A percentile compares a stretch with the other conserved stretches of the same genome.
Evolutionary conservation across 2,113 vertebrate genomes (phyloP).

Genomic region (Siniperca chuatsi): DNA sequence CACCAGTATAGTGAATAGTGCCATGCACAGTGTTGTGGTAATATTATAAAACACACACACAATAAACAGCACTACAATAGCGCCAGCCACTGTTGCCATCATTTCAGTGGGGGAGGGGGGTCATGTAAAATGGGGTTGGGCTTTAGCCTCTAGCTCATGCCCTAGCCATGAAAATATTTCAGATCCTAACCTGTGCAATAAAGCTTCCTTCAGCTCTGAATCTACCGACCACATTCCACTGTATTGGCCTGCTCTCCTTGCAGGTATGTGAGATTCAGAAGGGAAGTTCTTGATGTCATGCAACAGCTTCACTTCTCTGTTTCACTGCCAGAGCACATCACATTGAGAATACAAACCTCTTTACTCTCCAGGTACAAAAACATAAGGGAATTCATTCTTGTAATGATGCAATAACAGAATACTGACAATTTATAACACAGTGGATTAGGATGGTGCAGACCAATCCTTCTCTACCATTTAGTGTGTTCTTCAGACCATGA

Average conservation of each 20-base stretch:
- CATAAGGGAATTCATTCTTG: not conserved
- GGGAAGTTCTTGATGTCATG: constrained; percentile 34
- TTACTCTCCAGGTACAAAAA: constrained; percentile 14
- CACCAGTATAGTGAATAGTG: not conserved
- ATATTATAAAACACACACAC: constrained; percentile 16
- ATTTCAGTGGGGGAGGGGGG: constrained; percentile 67
- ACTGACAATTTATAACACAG: not conserved
- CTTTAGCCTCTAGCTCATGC: constrained; percentile 65
- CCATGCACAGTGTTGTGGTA: not conserved
- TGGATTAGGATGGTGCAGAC: not conserved
- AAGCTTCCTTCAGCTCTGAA: constrained; percentile 49
- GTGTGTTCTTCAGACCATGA: not conserved
- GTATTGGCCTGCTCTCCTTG: constrained; percentile 31
- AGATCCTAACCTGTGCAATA: constrained; percentile 67
- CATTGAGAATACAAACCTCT: constrained; percentile 30
- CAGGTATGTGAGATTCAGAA: constrained; percentile 69
- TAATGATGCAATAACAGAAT: not conserved
- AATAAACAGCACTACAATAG: constrained; percentile 49
- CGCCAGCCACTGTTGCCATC: constrained; percentile 71
- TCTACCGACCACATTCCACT: constrained; percentile 47
- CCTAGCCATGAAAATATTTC: constrained; percentile 57
- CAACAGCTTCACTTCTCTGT: constrained; percentile 43
- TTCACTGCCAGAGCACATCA: constrained; percentile 29
- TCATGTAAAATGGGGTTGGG: constrained; percentile 64
- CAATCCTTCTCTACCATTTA: not conserved